A percentile compares a stretch with the other conserved stretches of the same genome.
phyloP scores from a whole-genome alignment of 2,113 vertebrate species.

The Eulemur rufifrons region DNA sequence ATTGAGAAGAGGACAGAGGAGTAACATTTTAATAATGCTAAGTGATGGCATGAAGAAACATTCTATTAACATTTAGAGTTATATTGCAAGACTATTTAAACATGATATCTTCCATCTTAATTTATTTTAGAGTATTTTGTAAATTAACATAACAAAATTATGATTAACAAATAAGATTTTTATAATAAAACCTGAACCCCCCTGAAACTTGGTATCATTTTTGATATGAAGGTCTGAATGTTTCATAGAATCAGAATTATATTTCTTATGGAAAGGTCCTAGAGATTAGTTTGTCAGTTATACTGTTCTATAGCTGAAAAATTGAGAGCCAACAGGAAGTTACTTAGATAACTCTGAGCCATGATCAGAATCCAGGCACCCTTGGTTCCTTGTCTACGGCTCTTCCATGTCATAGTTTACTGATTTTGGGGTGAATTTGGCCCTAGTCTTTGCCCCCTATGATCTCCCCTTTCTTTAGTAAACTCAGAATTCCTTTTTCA shows the following conservation, averaged over 20 bases:
- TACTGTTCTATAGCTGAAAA: not conserved
- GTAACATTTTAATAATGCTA: not conserved
- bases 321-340: not conserved
- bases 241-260: conserved; percentile 20
- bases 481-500: conserved; percentile 28
- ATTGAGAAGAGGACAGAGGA: not conserved
- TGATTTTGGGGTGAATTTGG: not conserved
- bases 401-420: not conserved
- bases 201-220: not conserved
- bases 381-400: not conserved
- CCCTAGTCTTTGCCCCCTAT: not conserved
- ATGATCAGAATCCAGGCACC: not conserved
- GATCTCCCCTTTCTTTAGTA: not conserved
- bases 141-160: not conserved
- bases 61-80: not conserved
- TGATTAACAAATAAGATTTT: not conserved
- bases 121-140: conserved; percentile 31
- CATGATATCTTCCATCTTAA: not conserved
- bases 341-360: not conserved
- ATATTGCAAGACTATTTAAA: not conserved
- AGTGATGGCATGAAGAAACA: not conserved
- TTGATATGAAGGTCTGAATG: not conserved
- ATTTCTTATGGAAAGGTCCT: not conserved
- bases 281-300: not conserved
- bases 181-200: not conserved